These are phyloP conservation scores for Andrena camellia DNA, from an alignment of 2,888 invertebrate species.

Conservation along the genomic window DNA sequence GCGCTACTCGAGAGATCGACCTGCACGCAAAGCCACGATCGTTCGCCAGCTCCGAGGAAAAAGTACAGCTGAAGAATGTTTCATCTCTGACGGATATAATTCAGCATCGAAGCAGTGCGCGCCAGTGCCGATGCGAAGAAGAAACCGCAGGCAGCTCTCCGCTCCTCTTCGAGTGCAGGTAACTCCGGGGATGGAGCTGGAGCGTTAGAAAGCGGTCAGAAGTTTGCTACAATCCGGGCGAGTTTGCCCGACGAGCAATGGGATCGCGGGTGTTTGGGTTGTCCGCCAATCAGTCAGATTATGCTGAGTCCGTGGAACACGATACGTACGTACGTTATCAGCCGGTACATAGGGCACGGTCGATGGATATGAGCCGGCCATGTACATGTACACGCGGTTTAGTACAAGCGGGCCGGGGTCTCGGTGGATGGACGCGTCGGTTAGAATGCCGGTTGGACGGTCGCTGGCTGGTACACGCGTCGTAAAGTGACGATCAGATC, in stretches of 20 bases:
- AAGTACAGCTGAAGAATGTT: neutral
- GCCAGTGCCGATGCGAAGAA: neutral
- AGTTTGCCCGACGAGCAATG: constrained; percentile 38
- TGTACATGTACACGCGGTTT: constrained; percentile 54
- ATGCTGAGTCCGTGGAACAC: constrained; percentile 68
- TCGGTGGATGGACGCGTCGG: constrained; percentile 65
- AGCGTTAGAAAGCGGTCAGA: constrained; percentile 1
- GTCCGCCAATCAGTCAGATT: constrained; percentile 74
- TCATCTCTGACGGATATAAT: neutral
- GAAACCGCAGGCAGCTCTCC: neutral
- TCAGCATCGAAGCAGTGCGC: neutral
- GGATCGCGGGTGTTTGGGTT: constrained; percentile 38
- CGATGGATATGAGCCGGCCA: constrained; percentile 66
- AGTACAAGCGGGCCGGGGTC: constrained; percentile 50
- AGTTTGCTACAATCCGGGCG: constrained; percentile 8
- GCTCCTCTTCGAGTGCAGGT: neutral
- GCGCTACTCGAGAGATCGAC: neutral
- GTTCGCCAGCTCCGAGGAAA: neutral
- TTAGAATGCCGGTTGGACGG: constrained; percentile 57
- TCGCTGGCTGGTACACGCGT: constrained; percentile 78
- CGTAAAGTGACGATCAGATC: constrained; percentile 85
- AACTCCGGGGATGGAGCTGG: neutral
- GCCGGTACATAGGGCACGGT: constrained; percentile 62
- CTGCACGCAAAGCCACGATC: neutral
- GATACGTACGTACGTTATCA: constrained; percentile 70